These are phyloP conservation scores for Iselma pallidipennis DNA, from an alignment of 2,888 invertebrate genomes.

Conservation along the genomic window DNA sequence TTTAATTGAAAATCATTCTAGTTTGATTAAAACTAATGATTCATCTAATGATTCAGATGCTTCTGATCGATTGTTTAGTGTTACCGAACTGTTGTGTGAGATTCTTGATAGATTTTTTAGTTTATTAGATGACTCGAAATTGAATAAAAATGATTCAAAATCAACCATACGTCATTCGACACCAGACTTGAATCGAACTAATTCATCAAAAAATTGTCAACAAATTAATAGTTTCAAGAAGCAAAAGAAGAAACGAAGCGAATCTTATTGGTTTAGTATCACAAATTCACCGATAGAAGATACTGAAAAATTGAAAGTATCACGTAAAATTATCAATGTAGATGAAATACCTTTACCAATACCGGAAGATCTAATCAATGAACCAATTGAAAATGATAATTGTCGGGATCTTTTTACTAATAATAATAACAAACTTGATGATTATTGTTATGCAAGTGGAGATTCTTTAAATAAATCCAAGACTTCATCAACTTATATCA, in stretches of 20 bases:
- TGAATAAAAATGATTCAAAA: background rate
- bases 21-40: slow-evolving; percentile 29
- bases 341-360: slow-evolving; percentile 51
- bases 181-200: slow-evolving; percentile 17
- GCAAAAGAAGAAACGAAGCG: slow-evolving; percentile 32
- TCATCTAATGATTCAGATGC: slow-evolving; percentile 32
- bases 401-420: no score
- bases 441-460: background rate
- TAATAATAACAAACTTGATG: background rate
- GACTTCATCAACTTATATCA: slow-evolving; percentile 1
- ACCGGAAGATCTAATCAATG: slow-evolving; percentile 37
- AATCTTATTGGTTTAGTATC: slow-evolving; percentile 51
- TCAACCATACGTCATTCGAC: slow-evolving; percentile 32
- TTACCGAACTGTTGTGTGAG: slow-evolving; percentile 50
- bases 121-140: slow-evolving; percentile 7
- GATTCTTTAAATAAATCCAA: slow-evolving; percentile 1
- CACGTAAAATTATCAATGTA: slow-evolving; percentile 37
- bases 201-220: slow-evolving; percentile 1
- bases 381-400: background rate
- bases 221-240: slow-evolving; percentile 43
- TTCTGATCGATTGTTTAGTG: slow-evolving; percentile 47
- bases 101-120: slow-evolving; percentile 49
- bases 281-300: slow-evolving; percentile 32
- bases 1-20: slow-evolving; percentile 38
- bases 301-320: slow-evolving; percentile 1